phyloP scores from a whole-genome alignment of 2,113 vertebrate genomes.

The Callipepla californica region DNA sequence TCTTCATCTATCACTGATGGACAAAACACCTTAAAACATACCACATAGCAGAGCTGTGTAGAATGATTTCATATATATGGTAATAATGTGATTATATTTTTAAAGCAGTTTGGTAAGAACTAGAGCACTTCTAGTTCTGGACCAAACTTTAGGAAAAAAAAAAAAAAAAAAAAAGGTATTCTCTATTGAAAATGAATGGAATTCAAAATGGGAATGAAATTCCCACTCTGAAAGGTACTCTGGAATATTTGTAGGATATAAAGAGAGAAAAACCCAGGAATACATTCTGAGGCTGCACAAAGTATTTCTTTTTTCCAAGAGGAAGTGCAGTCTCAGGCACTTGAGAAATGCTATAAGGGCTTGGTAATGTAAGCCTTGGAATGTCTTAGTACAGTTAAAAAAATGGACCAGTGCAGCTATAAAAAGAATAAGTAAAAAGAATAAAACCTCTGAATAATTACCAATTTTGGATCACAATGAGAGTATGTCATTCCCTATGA shows the following conservation, averaged over 20 bases:
- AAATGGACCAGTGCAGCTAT: neutral
- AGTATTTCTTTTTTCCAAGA: neutral
- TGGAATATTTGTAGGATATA: neutral
- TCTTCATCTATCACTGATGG: neutral
- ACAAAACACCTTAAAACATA: neutral
- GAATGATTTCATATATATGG: neutral
- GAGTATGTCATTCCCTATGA: neutral
- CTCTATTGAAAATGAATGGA: neutral
- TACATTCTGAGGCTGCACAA: neutral
- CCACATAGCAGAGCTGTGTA: accelerated
- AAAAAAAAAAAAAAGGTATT: neutral
- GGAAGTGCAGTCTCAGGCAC: neutral
- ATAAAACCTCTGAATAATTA: conserved; percentile 26
- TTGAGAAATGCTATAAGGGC: neutral
- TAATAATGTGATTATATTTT: neutral
- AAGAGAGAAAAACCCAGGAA: neutral
- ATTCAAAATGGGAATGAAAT: neutral
- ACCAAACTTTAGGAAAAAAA: neutral
- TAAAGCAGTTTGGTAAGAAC: neutral
- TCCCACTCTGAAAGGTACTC: neutral
- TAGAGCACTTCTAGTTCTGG: neutral
- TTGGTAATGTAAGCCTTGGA: neutral
- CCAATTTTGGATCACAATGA: conserved; percentile 32
- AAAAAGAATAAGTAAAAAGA: conserved; percentile 43
- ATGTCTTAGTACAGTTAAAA: neutral